phyloP scores from a whole-genome alignment of 1,140 invertebrate species.

The Uloborus diversus region DNA sequence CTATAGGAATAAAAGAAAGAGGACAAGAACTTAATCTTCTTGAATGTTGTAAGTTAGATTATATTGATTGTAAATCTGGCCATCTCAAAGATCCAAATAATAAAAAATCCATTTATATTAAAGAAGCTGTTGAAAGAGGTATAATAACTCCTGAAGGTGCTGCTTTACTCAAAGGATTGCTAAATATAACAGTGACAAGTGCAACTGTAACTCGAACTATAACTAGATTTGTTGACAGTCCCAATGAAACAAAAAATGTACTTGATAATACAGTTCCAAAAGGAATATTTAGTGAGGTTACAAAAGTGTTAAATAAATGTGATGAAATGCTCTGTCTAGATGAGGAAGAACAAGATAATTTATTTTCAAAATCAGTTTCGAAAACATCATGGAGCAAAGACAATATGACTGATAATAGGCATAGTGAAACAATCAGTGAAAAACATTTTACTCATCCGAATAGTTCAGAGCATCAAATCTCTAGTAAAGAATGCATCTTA shows the following conservation, averaged over 20 bases:
- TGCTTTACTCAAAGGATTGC: slow-evolving; percentile 79
- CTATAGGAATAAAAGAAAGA: slow-evolving; percentile 79
- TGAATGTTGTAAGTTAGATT: slow-evolving; percentile 82
- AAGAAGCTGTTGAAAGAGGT: slow-evolving; percentile 84
- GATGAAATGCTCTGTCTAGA: background rate
- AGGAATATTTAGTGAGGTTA: background rate
- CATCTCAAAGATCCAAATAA: slow-evolving; percentile 81
- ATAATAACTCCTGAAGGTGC: slow-evolving; percentile 87
- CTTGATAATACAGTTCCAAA: background rate
- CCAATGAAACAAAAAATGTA: slow-evolving; percentile 63
- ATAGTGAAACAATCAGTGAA: background rate
- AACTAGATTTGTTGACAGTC: slow-evolving; percentile 77
- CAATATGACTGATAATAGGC: background rate
- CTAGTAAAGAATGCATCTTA: background rate
- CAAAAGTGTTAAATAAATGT: background rate
- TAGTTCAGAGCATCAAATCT: background rate
- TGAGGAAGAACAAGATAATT: background rate
- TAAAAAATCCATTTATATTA: slow-evolving; percentile 80
- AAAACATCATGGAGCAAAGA: background rate
- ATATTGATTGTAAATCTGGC: slow-evolving; percentile 86
- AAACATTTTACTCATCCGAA: background rate
- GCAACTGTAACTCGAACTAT: slow-evolving; percentile 84
- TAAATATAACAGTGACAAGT: slow-evolving; percentile 84
- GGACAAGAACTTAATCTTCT: slow-evolving; percentile 79
- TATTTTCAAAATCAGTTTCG: background rate